Base-by-base conservation (phyloP, 2,113 vertebrate genomes). In the Hippoglossus stenolepis region DNA sequence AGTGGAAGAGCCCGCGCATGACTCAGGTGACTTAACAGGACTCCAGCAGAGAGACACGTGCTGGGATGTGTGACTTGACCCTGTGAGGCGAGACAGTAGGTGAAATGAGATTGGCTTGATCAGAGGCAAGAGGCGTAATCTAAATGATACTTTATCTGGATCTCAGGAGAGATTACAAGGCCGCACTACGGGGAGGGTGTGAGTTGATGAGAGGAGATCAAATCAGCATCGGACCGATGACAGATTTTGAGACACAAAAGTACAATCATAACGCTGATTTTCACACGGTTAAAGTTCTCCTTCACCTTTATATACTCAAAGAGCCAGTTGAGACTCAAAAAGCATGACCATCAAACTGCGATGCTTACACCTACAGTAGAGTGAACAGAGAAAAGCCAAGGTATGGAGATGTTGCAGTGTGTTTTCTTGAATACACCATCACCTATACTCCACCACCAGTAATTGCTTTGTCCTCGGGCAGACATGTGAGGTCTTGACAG, bases 401-500 rank as follows among this genome's bases (percentile, higher is more conserved):
- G 73, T 23, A 35, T 69, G 3, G 5, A 75, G 80, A 73, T 23
- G 43, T 61, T 64, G 64, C 56, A 61, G 60, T 51, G 17, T 51
- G 63, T 75, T 69, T 77, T 57, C 69, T 38, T 66, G 56, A 73
- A 70, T 45, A 73, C 69, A 71, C 28, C 66, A 72, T 72, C 40
- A 61, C 78, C 64, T 65, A 3, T 65, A 3, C 70, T 80, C 79
- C 73, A 61, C 24, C 53, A 83, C 88, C 74, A 84, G 77, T 91
- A 93, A 94, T 87, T 93, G 84, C 79, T 81, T 84, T 64, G 85
- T 87, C 84, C 89, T 91, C 79, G 66, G 80, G 62, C 79, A 84
- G 85, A 87, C 70, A 65, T 74, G 84, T 64, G 67, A 83, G 77
- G 74, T 51, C 56, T 47, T 92, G 92, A 93, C 90, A 93, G 77